Conservation (phyloP, 2,113 vertebrate species). For the Piaya cayana region DNA sequence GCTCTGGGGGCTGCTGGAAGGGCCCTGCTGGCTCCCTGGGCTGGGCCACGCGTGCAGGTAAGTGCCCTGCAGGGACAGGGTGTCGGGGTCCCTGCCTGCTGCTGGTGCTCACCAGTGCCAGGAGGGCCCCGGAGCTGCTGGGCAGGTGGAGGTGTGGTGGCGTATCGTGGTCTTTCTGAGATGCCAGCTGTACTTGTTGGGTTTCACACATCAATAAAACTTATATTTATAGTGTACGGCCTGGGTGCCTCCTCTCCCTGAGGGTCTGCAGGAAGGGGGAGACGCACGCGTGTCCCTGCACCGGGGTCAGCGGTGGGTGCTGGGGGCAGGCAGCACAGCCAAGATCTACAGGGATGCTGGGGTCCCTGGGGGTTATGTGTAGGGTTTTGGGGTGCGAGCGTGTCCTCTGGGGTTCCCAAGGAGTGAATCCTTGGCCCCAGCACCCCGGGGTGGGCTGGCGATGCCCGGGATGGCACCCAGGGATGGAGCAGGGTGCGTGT, state of each 20-base stretch:
- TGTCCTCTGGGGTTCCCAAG: fast-evolving
- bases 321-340: neutral
- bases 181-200: slow-evolving; percentile 69
- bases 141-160: neutral
- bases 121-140: neutral
- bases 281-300: fast-evolving
- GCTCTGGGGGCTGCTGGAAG: neutral
- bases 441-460: neutral
- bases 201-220: slow-evolving; percentile 82
- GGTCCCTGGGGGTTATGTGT: neutral
- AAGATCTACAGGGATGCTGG: fast-evolving
- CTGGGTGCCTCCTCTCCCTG: neutral
- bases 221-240: slow-evolving; percentile 79
- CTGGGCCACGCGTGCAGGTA: neutral
- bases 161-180: slow-evolving; percentile 11
- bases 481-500: fast-evolving
- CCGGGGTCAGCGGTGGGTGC: fast-evolving
- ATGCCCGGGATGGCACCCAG: neutral
- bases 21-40: neutral
- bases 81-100: neutral
- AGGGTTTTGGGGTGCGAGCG: neutral
- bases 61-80: neutral
- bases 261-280: fast-evolving
- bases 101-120: neutral
- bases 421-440: fast-evolving